Percentiles rank a stretch among this genome's conserved stretches.
Conservation (phyloP, 2,888 invertebrate genomes). For the Epirrhoe tristata region DNA sequence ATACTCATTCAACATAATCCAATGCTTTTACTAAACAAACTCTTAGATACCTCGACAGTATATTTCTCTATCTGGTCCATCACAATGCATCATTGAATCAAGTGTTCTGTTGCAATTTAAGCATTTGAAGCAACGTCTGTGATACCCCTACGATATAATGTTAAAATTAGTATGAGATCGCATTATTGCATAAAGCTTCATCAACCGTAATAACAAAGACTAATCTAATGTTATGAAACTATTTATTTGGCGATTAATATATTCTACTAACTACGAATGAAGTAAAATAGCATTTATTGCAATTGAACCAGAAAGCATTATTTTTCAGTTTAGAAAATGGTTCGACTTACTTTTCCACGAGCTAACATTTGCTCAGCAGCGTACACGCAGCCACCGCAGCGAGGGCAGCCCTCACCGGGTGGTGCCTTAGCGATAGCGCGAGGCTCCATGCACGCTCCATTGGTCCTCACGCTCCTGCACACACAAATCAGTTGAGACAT, state of each 20-base stretch:
- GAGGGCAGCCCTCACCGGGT: slow-evolving; percentile 94
- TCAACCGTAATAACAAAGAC: background rate
- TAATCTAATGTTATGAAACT: background rate
- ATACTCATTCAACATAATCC: slow-evolving; percentile 52
- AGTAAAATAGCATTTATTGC: slow-evolving; percentile 1
- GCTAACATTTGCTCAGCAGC: slow-evolving; percentile 97
- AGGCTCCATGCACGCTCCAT: slow-evolving; percentile 88
- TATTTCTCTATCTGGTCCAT: slow-evolving; percentile 96
- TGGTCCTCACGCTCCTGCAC: slow-evolving; percentile 80
- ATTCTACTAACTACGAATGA: background rate
- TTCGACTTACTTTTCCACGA: slow-evolving; percentile 91
- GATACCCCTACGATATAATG: slow-evolving; percentile 90
- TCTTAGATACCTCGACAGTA: slow-evolving; percentile 93
- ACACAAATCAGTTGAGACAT: slow-evolving; percentile 56
- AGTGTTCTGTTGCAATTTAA: slow-evolving; percentile 92
- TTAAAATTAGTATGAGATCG: slow-evolving; percentile 40
- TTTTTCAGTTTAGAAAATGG: background rate
- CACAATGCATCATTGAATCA: slow-evolving; percentile 95
- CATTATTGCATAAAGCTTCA: slow-evolving; percentile 26
- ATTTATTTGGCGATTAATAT: background rate
- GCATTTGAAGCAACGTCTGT: slow-evolving; percentile 96
- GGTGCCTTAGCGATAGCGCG: slow-evolving; percentile 92
- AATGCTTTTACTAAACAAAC: slow-evolving; percentile 34
- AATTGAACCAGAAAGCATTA: background rate
- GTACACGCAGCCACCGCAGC: slow-evolving; percentile 95